Base-by-base conservation (phyloP, 1,140 invertebrate genomes). In the Triops cancriformis region DNA sequence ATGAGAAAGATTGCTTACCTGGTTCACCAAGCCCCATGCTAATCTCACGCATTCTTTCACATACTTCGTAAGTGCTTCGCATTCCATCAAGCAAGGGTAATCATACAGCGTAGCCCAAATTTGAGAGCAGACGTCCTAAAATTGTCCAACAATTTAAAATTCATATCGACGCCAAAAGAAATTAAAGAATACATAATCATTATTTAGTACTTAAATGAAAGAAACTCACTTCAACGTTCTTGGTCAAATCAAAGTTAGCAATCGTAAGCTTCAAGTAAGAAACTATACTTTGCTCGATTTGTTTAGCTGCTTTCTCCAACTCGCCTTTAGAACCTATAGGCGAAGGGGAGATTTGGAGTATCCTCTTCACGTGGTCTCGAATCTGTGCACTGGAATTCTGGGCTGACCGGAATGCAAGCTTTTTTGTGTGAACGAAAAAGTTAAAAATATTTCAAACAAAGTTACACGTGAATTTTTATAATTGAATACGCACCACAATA, bases 401-500 rank as follows among this genome's bases (percentile, higher is more conserved):
- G 5, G 86, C 86, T 26, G 89, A 87, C 37, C 89, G 85, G 82
- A 90, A 91, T 10, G 89, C 85, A 72, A 90, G 82, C 89, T 91
- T 81, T 26, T 77, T n/a, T n/a, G n/a, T n/a, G n/a, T n/a, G n/a
- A n/a, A n/a, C n/a, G n/a, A n/a, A n/a, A 77, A 43, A 73, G 43
- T 18, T 12, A 4, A 42, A 26, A n/a, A 27, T 23, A 1, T 23
- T 23, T 42, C n/a, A 10, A 3, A 51, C 78, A 26, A 12, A n/a
- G n/a, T n/a, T n/a, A n/a, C n/a, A n/a, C n/a, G n/a, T 23, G 5
- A 12, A 23, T 28, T 51, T 45, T 10, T 7, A 45, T 0, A 10
- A 26, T 26, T 26, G 14, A 77, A 31, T 81, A 92, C 93, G 92
- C 87, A 97, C 95, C 85, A 97, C 95, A 81, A 97, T 90, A 73